Conservation (phyloP, 2,113 vertebrate genomes). For the Ginglymostoma cirratum region DNA sequence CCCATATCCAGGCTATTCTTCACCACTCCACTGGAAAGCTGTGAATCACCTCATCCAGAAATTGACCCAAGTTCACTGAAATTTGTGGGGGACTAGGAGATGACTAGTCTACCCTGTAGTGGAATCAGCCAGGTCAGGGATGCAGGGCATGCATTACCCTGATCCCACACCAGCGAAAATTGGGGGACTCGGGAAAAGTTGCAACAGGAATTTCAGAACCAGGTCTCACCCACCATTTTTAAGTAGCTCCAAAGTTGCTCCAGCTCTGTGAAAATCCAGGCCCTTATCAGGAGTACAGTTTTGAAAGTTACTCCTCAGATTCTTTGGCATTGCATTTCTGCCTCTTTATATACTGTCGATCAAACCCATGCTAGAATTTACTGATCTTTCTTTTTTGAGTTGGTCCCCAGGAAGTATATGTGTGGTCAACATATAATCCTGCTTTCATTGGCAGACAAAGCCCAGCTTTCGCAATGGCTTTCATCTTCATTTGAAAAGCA, state of each 20-base stretch:
- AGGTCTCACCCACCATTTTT: neutral
- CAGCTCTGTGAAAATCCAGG: neutral
- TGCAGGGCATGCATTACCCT: neutral
- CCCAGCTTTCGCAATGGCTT: neutral
- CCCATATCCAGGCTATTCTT: no score
- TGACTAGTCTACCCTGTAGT: neutral
- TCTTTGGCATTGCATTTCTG: neutral
- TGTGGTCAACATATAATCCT: neutral
- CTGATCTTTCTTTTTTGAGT: neutral
- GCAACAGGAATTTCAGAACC: neutral
- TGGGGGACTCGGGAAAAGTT: neutral
- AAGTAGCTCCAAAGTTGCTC: neutral
- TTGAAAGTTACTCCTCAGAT: neutral
- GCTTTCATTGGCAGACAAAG: constrained; percentile 28
- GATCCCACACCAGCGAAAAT: neutral
- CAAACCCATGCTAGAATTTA: neutral
- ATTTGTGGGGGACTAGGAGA: neutral
- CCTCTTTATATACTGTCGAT: neutral
- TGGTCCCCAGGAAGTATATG: neutral
- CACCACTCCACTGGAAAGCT: no score
- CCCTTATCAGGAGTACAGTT: neutral
- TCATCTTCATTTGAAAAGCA: constrained; percentile 11
- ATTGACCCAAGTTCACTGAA: no score
- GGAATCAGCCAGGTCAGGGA: neutral
- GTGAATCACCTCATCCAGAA: no score